These are phyloP conservation scores for Burhinus bistriatus DNA, from an alignment of 2,113 vertebrate genomes.

Conservation along the genomic window DNA sequence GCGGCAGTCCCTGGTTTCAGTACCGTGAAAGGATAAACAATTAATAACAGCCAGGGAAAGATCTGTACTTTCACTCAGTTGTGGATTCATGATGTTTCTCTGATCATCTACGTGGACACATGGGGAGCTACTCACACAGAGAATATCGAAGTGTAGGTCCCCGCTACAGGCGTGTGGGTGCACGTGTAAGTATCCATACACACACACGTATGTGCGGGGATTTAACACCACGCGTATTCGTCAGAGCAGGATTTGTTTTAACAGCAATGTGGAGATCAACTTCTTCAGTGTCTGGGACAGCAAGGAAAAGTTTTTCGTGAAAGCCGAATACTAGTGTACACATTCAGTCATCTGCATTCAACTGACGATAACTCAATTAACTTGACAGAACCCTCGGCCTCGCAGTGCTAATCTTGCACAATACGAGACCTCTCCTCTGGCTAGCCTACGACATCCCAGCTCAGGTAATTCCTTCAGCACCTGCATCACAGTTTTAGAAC, in stretches of 20 bases:
- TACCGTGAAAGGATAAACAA: accelerated
- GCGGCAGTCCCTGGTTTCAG: accelerated
- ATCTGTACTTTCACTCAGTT: accelerated
- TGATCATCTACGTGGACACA: background rate
- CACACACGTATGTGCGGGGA: background rate
- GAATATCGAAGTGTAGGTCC: accelerated
- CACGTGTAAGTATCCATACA: accelerated
- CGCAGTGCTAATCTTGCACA: background rate
- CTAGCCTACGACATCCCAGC: background rate
- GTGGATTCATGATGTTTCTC: background rate
- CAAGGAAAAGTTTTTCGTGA: background rate
- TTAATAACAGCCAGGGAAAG: background rate
- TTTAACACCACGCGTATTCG: background rate
- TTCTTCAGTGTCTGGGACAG: background rate
- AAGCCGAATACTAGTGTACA: background rate
- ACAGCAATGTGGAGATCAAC: background rate
- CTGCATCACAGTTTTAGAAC: background rate
- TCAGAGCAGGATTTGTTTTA: background rate
- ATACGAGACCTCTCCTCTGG: background rate
- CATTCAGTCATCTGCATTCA: background rate
- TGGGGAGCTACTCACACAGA: accelerated
- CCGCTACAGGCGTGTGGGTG: accelerated
- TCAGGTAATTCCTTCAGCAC: background rate
- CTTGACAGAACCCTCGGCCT: background rate
- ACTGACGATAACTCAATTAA: slow-evolving; percentile 10